Evolutionary conservation across 2,113 vertebrate genomes (phyloP).

Genomic region (Maccullochella peelii): DNA sequence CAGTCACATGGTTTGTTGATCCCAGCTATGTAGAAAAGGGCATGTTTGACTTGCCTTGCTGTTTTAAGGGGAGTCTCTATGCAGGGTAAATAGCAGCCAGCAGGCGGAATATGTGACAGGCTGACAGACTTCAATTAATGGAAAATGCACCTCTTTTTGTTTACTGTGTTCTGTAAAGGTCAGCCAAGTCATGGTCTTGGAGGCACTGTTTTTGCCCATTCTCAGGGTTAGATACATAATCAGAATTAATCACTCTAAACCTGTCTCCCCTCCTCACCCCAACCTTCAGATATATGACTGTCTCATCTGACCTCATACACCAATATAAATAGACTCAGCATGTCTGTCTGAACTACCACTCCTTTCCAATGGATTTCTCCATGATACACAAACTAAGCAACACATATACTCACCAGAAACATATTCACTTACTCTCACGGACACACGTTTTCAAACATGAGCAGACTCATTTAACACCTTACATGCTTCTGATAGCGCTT

Average conservation of each 20-base stretch:
- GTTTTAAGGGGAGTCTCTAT: slow-evolving; percentile 87
- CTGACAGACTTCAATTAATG: slow-evolving; percentile 91
- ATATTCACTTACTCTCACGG: slow-evolving; percentile 28
- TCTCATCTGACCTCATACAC: slow-evolving; percentile 90
- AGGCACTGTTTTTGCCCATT: slow-evolving; percentile 93
- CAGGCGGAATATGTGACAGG: slow-evolving; percentile 88
- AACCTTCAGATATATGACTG: slow-evolving; percentile 92
- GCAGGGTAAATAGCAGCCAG: slow-evolving; percentile 93
- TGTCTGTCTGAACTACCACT: slow-evolving; percentile 84
- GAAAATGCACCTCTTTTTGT: slow-evolving; percentile 93
- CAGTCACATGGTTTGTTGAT: slow-evolving; percentile 79
- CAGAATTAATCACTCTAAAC: slow-evolving; percentile 93
- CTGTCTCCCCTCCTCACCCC: slow-evolving; percentile 74
- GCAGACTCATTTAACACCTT: slow-evolving; percentile 77
- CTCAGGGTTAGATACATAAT: slow-evolving; percentile 98
- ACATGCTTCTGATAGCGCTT: slow-evolving; percentile 75
- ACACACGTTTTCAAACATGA: slow-evolving; percentile 68
- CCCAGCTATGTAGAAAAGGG: slow-evolving; percentile 79
- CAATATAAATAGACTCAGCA: slow-evolving; percentile 90
- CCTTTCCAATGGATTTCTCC: slow-evolving; percentile 57
- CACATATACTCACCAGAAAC: slow-evolving; percentile 26
- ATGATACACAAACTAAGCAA: slow-evolving; percentile 39
- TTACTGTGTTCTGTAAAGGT: slow-evolving; percentile 94
- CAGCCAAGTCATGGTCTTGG: slow-evolving; percentile 86
- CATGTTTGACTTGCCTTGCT: slow-evolving; percentile 85